phyloP scores from a whole-genome alignment of 1,140 invertebrate species.

The Pseudobourletiella spinata region DNA sequence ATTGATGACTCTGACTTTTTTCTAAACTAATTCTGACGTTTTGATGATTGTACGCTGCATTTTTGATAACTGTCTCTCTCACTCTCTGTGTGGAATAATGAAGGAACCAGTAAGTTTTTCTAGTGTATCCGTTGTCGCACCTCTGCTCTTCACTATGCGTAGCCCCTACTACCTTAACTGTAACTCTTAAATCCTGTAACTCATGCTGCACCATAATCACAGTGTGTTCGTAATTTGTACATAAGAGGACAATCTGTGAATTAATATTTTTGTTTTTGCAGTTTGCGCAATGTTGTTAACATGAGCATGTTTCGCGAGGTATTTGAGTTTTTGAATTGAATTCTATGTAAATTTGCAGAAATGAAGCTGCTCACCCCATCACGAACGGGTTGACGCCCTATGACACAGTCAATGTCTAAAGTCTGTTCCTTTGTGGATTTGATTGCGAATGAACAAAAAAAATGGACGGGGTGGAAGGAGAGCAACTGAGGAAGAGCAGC shows the following conservation, averaged over 20 bases:
- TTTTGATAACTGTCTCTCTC: not conserved
- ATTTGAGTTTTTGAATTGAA: too few relatives aligned
- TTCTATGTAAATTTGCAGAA: slow-evolving; percentile 29
- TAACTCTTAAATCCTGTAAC: too few relatives aligned
- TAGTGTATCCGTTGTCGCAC: too few relatives aligned
- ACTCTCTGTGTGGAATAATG: not conserved
- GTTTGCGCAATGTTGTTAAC: too few relatives aligned
- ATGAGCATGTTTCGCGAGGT: too few relatives aligned
- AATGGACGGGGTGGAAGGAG: not conserved
- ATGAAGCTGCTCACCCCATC: slow-evolving; percentile 31
- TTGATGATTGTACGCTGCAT: slow-evolving; percentile 6
- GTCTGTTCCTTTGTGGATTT: not conserved
- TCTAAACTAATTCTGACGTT: slow-evolving; percentile 13
- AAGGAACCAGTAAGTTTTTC: slow-evolving; percentile 2
- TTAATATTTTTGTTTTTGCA: too few relatives aligned
- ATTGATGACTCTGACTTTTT: not conserved
- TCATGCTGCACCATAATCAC: too few relatives aligned
- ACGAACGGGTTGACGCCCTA: slow-evolving; percentile 76
- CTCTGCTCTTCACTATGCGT: too few relatives aligned
- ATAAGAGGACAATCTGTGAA: too few relatives aligned
- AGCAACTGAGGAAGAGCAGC: not conserved
- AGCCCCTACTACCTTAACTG: too few relatives aligned
- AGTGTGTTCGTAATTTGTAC: too few relatives aligned
- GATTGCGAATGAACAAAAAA: not conserved
- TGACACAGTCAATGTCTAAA: slow-evolving; percentile 94